Evolutionary conservation across 1,140 invertebrate genomes (phyloP).

Genomic region (Aphelenchoides avenae): DNA sequence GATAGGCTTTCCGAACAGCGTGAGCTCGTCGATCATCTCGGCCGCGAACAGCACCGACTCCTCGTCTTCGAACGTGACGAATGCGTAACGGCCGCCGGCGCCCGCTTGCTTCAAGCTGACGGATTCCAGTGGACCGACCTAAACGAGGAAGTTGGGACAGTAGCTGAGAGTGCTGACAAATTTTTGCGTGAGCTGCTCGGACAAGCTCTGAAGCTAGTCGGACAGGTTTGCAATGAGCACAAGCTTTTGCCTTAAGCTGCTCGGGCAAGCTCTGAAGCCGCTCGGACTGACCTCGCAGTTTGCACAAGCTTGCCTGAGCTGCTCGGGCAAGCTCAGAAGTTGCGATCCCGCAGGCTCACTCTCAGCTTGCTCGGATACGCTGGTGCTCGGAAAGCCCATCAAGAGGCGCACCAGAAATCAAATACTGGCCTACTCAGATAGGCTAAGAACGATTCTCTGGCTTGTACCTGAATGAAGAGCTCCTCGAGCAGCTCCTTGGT

Average conservation of each 20-base stretch:
- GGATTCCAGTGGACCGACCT: background rate
- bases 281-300: too few relatives aligned
- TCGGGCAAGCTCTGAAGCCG: too few relatives aligned
- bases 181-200: too few relatives aligned
- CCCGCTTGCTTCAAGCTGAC: background rate
- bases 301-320: too few relatives aligned
- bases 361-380: too few relatives aligned
- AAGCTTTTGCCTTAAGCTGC: too few relatives aligned
- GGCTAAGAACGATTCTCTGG: background rate
- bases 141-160: conserved; percentile 13
- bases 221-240: too few relatives aligned
- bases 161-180: too few relatives aligned
- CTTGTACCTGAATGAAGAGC: conserved; percentile 26
- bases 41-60: conserved; percentile 31
- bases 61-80: conserved; percentile 37
- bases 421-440: background rate
- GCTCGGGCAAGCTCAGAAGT: too few relatives aligned
- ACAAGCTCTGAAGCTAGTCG: too few relatives aligned
- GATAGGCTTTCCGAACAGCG: conserved; percentile 11
- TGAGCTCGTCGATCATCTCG: conserved; percentile 31
- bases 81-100: conserved; percentile 7
- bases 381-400: too few relatives aligned
- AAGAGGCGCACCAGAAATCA: conserved; percentile 27
- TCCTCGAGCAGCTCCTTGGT: conserved; percentile 27
- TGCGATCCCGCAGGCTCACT: too few relatives aligned